Percentiles rank a stretch among this genome's conserved stretches.
Evolutionary conservation across 1,140 invertebrate species (phyloP).

Genomic region (Papilio helenus): DNA sequence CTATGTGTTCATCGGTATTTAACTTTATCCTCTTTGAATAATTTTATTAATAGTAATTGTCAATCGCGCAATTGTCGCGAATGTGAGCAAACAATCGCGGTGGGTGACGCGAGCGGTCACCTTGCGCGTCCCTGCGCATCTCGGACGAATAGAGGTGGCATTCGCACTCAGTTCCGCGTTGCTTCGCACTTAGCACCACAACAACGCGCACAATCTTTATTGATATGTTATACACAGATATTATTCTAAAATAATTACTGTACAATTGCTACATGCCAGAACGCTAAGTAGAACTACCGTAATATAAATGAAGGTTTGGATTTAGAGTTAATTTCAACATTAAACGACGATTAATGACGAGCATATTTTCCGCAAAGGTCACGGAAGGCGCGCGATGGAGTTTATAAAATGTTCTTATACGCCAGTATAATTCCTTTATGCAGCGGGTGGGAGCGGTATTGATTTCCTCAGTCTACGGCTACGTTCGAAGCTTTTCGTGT

Average conservation of each 20-base stretch:
- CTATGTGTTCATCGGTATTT: not conserved
- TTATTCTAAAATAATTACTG: no score
- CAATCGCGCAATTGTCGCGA: slow-evolving; percentile 19
- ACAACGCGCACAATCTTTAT: slow-evolving; percentile 44
- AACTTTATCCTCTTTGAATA: not conserved
- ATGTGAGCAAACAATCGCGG: slow-evolving; percentile 20
- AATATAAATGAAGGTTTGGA: not conserved
- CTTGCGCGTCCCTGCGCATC: slow-evolving; percentile 72
- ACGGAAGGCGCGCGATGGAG: not conserved
- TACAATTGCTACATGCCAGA: no score
- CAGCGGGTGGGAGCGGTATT: slow-evolving; percentile 28
- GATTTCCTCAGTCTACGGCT: slow-evolving; percentile 25
- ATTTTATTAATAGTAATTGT: slow-evolving; percentile 14
- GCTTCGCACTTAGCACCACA: slow-evolving; percentile 41
- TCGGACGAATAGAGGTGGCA: slow-evolving; percentile 76
- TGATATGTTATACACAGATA: not conserved
- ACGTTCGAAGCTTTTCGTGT: slow-evolving; percentile 32
- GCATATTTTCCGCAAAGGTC: not conserved
- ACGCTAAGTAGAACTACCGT: not conserved
- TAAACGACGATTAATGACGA: not conserved
- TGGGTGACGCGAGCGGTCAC: slow-evolving; percentile 57
- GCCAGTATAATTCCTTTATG: slow-evolving; percentile 30
- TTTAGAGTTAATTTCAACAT: not conserved
- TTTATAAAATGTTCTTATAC: slow-evolving; percentile 10
- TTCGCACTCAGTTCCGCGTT: slow-evolving; percentile 67